Evolutionary conservation across 2,888 invertebrate genomes (phyloP).

Genomic region (Ectemnius cavifrons): DNA sequence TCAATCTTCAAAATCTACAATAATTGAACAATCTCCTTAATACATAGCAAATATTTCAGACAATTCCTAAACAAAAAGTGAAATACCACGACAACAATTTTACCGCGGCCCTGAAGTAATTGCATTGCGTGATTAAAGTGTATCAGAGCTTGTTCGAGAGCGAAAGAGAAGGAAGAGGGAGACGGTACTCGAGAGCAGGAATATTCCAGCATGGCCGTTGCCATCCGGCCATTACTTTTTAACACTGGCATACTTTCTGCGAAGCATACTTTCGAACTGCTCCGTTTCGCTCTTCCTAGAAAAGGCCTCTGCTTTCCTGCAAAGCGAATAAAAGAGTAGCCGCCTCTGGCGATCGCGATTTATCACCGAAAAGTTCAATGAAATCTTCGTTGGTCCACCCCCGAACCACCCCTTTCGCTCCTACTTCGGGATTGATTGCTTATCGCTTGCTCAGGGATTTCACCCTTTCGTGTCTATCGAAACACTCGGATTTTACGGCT

Average conservation of each 20-base stretch:
- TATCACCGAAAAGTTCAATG: background rate
- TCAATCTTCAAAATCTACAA: no score
- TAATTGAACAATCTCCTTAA: no score
- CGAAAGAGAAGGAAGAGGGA: background rate
- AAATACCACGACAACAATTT: no score
- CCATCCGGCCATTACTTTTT: conserved; percentile 30
- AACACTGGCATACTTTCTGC: conserved; percentile 42
- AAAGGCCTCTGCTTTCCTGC: background rate
- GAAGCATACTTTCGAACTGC: conserved; percentile 14
- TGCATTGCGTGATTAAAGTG: conserved; percentile 40
- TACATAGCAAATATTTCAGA: no score
- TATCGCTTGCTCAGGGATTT: no score
- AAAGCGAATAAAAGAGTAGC: background rate
- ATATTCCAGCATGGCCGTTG: conserved; percentile 27
- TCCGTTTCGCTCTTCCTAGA: background rate
- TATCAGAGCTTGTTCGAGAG: conserved; percentile 23
- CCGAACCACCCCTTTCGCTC: no score
- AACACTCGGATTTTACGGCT: no score
- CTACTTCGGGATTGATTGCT: no score
- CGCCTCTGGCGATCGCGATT: conserved; percentile 1
- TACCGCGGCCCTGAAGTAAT: conserved; percentile 15
- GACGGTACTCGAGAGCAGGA: conserved; percentile 13
- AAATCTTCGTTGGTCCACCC: no score
- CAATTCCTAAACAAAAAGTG: no score
- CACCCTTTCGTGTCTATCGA: no score